These are phyloP conservation scores for Autographa pulchrina DNA, from an alignment of 2,888 invertebrate species.

Conservation along the genomic window DNA sequence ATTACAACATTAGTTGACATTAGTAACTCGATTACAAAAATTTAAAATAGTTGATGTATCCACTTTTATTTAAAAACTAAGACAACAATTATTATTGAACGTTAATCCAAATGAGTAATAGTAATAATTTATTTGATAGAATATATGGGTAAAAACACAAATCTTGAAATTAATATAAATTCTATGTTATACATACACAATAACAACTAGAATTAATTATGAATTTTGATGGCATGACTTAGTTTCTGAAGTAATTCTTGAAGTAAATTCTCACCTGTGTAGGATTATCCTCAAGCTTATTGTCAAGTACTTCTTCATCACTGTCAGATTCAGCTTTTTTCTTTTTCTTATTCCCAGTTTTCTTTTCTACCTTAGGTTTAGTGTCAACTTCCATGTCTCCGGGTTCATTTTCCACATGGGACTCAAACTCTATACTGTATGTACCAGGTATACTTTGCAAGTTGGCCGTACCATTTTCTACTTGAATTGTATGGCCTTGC, in stretches of 20 bases:
- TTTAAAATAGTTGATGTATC: neutral
- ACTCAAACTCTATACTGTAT: slow-evolving; percentile 81
- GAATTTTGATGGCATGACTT: neutral
- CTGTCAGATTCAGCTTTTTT: slow-evolving; percentile 85
- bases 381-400: slow-evolving; percentile 82
- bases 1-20: slow-evolving; percentile 45
- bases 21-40: neutral
- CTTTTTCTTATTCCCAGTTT: slow-evolving; percentile 82
- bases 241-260: neutral
- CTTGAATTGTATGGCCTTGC: slow-evolving; percentile 91
- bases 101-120: too few species aligned
- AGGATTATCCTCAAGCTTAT: slow-evolving; percentile 92
- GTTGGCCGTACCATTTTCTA: slow-evolving; percentile 86
- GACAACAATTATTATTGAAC: too few species aligned
- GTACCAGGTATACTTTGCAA: slow-evolving; percentile 77
- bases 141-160: too few species aligned
- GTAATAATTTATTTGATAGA: neutral
- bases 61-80: too few species aligned
- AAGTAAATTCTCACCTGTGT: slow-evolving; percentile 76
- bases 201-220: neutral
- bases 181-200: neutral
- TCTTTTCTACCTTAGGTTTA: slow-evolving; percentile 86
- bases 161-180: too few species aligned
- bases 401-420: slow-evolving; percentile 76
- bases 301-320: slow-evolving; percentile 89